Base-by-base conservation (phyloP, 2,888 invertebrate genomes). In the Leucoptera coffeella region DNA sequence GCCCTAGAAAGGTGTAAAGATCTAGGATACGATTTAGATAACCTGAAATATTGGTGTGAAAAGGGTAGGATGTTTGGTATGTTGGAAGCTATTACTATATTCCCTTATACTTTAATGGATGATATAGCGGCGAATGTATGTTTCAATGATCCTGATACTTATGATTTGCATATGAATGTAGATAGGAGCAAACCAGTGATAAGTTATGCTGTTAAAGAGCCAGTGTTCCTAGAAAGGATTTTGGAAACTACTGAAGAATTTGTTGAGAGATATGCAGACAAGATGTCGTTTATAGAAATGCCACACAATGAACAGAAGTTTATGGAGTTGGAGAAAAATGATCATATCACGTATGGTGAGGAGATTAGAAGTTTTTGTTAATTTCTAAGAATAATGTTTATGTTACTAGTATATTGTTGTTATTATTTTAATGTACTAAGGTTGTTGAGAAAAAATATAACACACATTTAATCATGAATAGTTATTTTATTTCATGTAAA, bases 231-330 rank as follows among this genome's bases (percentile, higher is more conserved):
- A 12, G 30, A 40, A n/a, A 40, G 50, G 17, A 41, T 43, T 30
- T 11, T 59, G n/a, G n/a, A n/a, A n/a, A n/a, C n/a, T n/a, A n/a
- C n/a, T n/a, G n/a, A n/a, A n/a, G n/a, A n/a, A n/a, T 55, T 53
- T n/a, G 34, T 54, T 1, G 49, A 55, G 28, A 40, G 44, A 31
- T 59, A 47, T 23, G 29, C n/a, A n/a, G n/a, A n/a, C n/a, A n/a
- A n/a, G n/a, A n/a, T n/a, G n/a, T n/a, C n/a, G n/a, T n/a, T n/a
- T n/a, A n/a, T n/a, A n/a, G n/a, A n/a, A n/a, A n/a, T n/a, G n/a
- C n/a, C n/a, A n/a, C n/a, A n/a, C n/a, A n/a, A n/a, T n/a, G n/a
- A n/a, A n/a, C n/a, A n/a, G n/a, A n/a, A n/a, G n/a, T n/a, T n/a
- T n/a, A n/a, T n/a, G n/a, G n/a, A n/a, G n/a, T n/a, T n/a, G n/a